Evolutionary conservation across 2,797 vertebrate species (phyloP).

Genomic region (Aselliscus stoliczkanus): DNA sequence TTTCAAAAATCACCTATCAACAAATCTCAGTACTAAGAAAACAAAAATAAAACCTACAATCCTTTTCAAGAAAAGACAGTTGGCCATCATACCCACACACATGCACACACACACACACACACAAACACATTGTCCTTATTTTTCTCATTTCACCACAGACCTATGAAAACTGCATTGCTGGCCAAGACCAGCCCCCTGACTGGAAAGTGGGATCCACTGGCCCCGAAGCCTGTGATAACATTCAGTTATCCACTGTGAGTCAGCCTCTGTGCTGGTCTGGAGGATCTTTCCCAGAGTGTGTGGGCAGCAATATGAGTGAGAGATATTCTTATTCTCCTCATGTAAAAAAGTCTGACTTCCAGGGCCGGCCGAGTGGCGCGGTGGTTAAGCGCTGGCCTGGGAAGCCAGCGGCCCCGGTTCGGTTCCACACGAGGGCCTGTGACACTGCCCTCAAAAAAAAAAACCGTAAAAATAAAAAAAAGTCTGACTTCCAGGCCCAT

Average conservation of each 20-base stretch:
- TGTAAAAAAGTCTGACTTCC: not conserved
- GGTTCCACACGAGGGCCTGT: too few relatives aligned
- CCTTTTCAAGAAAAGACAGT: not conserved
- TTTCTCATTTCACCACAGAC: not conserved
- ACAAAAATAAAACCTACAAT: not conserved
- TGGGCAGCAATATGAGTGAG: not conserved
- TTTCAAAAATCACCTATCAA: conserved; percentile 9
- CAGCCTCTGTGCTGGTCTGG: not conserved
- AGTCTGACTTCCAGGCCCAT: not conserved
- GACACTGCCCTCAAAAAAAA: too few relatives aligned
- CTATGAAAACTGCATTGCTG: not conserved
- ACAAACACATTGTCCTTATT: not conserved
- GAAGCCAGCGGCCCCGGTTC: too few relatives aligned
- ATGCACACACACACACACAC: not conserved
- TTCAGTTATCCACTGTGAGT: not conserved
- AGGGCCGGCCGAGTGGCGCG: too few relatives aligned
- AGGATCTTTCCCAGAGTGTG: not conserved
- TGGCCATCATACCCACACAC: not conserved
- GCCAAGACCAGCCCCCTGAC: not conserved
- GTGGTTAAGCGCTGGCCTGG: too few relatives aligned
- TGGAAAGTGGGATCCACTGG: not conserved
- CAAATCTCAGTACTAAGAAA: not conserved
- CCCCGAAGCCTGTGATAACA: not conserved
- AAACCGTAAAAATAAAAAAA: too few relatives aligned
- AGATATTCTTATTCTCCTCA: not conserved